These are phyloP conservation scores for Timema podura DNA, from an alignment of 2,888 invertebrate genomes.

Conservation along the genomic window DNA sequence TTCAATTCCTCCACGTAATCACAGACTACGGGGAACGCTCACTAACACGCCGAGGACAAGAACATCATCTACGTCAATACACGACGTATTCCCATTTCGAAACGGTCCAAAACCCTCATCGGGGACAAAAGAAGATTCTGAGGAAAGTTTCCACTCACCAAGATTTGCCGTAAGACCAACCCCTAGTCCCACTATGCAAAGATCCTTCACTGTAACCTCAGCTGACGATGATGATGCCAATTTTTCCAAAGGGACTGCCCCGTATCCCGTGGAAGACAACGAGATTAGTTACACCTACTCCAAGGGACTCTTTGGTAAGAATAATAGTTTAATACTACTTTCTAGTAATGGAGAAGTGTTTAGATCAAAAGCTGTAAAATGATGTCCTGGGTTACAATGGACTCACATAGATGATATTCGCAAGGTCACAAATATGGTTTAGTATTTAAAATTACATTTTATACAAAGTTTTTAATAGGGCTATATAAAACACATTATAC, in stretches of 20 bases:
- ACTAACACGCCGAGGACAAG: constrained; percentile 34
- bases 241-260: not conserved
- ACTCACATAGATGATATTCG: no score
- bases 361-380: no score
- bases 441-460: no score
- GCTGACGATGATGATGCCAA: not conserved
- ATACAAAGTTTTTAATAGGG: no score
- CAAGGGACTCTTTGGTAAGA: no score
- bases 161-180: constrained; percentile 57
- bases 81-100: constrained; percentile 29
- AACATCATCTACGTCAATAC: constrained; percentile 31
- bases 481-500: no score
- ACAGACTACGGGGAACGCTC: not conserved
- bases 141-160: constrained; percentile 47
- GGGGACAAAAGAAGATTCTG: constrained; percentile 6
- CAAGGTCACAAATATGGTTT: no score
- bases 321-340: no score
- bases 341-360: no score
- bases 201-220: constrained; percentile 21
- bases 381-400: no score
- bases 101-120: constrained; percentile 21
- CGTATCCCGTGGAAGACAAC: not conserved
- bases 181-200: constrained; percentile 42
- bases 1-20: constrained; percentile 29
- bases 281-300: not conserved